Evolutionary conservation across 2,797 vertebrate species (phyloP).

Genomic region (Diplodus sargus): DNA sequence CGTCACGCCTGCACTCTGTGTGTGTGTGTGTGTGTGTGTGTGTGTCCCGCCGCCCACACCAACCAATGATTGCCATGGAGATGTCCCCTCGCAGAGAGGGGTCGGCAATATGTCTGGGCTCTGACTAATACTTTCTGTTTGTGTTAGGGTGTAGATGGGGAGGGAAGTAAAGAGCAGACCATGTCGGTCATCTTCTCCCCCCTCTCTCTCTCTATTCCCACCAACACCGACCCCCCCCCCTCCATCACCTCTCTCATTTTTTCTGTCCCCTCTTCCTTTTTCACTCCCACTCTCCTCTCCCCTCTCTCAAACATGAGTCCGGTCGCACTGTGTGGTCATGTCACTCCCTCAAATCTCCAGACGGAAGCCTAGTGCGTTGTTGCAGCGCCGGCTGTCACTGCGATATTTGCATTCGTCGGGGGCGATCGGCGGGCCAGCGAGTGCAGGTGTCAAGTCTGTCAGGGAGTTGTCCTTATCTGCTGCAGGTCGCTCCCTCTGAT

Average conservation of each 20-base stretch:
- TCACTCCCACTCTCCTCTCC: conserved; percentile 3
- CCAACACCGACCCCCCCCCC: conserved; percentile 17
- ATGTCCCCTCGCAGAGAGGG: conserved; percentile 69
- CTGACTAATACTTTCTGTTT: conserved; percentile 78
- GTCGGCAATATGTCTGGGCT: conserved; percentile 72
- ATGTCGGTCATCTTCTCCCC: conserved; percentile 50
- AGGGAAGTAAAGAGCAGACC: conserved; percentile 47
- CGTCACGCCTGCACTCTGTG: conserved; percentile 28
- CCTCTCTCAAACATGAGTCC: conserved; percentile 47
- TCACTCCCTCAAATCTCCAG: conserved; percentile 50
- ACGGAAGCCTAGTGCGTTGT: conserved; percentile 60
- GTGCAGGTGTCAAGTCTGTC: conserved; percentile 86
- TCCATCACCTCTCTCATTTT: conserved; percentile 6
- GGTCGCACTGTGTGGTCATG: conserved; percentile 65
- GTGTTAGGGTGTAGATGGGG: conserved; percentile 51
- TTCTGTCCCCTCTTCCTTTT: conserved; percentile 4
- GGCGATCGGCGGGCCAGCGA: conserved; percentile 80
- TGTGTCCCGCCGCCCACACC: conserved; percentile 51
- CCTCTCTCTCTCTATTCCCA: conserved; percentile 12
- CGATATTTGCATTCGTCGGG: conserved; percentile 50
- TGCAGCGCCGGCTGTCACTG: conserved; percentile 25
- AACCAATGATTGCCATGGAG: conserved; percentile 65
- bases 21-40: conserved; percentile 50
- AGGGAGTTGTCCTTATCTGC: conserved; percentile 68
- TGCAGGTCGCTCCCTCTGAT: conserved; percentile 59